Evolutionary conservation across 2,797 vertebrate genomes (phyloP).

Genomic region (Tangara arthus): DNA sequence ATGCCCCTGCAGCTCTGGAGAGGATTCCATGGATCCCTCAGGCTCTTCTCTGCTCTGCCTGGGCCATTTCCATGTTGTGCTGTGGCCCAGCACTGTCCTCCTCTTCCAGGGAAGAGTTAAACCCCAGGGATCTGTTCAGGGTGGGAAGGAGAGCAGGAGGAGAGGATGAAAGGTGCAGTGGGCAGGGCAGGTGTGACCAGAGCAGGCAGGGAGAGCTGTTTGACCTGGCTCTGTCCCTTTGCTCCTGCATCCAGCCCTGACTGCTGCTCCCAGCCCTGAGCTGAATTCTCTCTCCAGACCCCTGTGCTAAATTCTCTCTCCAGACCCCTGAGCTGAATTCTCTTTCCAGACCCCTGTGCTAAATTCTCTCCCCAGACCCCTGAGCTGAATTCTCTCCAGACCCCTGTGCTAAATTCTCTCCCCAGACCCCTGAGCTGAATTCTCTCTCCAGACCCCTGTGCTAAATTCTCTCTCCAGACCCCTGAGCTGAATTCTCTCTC

Average conservation of each 20-base stretch:
- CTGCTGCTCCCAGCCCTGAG: background rate
- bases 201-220: background rate
- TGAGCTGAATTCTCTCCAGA: too few relatives aligned
- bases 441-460: background rate
- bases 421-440: too few relatives aligned
- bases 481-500: too few relatives aligned
- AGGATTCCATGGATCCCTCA: background rate
- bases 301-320: too few relatives aligned
- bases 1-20: accelerated
- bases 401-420: too few relatives aligned
- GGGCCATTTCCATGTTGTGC: background rate
- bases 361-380: too few relatives aligned
- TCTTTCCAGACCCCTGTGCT: too few relatives aligned
- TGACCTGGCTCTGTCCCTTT: background rate
- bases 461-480: background rate
- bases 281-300: background rate
- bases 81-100: background rate
- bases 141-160: background rate
- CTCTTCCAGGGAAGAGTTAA: background rate
- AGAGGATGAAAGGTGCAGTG: accelerated
- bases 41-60: background rate
- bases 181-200: background rate
- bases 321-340: too few relatives aligned
- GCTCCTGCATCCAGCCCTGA: background rate
- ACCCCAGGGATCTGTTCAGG: background rate